A percentile compares a stretch with the other conserved stretches of the same genome.
phyloP scores from a whole-genome alignment of 2,888 invertebrate species.

The Blastobasis lacticolella region DNA sequence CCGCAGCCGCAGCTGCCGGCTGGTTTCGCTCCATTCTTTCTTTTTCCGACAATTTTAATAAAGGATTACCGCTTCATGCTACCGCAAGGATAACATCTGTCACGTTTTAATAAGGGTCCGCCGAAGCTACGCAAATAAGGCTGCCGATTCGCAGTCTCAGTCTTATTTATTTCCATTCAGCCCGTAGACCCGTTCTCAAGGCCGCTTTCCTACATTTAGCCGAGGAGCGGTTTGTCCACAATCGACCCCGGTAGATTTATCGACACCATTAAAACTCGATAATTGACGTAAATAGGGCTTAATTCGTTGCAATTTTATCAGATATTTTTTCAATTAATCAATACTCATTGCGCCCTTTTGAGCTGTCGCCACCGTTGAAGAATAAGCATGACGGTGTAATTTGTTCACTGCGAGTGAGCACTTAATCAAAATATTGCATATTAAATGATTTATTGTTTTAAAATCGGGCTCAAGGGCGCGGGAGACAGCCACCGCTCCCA shows the following conservation, averaged over 20 bases:
- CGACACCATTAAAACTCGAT: slow-evolving; percentile 32
- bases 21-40: slow-evolving; percentile 11
- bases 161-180: slow-evolving; percentile 26
- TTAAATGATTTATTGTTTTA: slow-evolving; percentile 1
- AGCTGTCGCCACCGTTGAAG: too few relatives aligned
- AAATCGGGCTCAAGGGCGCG: too few relatives aligned
- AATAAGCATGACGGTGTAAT: slow-evolving; percentile 1
- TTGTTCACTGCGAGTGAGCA: slow-evolving; percentile 5
- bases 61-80: slow-evolving; percentile 12
- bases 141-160: slow-evolving; percentile 13
- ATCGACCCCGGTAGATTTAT: slow-evolving; percentile 19
- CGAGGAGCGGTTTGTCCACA: slow-evolving; percentile 19
- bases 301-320: slow-evolving; percentile 20
- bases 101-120: slow-evolving; percentile 14
- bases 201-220: slow-evolving; percentile 26
- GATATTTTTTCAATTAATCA: slow-evolving; percentile 12
- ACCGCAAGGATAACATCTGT: slow-evolving; percentile 17
- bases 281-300: slow-evolving; percentile 36
- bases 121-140: slow-evolving; percentile 14
- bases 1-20: slow-evolving; percentile 7
- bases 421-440: slow-evolving; percentile 1
- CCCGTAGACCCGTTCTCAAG: slow-evolving; percentile 25
- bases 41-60: slow-evolving; percentile 20
- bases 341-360: slow-evolving; percentile 1
- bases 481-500: too few relatives aligned